Percentiles rank a stretch among this genome's conserved stretches.
Conservation (phyloP, 2,888 invertebrate genomes). For the Torymus texanus region DNA sequence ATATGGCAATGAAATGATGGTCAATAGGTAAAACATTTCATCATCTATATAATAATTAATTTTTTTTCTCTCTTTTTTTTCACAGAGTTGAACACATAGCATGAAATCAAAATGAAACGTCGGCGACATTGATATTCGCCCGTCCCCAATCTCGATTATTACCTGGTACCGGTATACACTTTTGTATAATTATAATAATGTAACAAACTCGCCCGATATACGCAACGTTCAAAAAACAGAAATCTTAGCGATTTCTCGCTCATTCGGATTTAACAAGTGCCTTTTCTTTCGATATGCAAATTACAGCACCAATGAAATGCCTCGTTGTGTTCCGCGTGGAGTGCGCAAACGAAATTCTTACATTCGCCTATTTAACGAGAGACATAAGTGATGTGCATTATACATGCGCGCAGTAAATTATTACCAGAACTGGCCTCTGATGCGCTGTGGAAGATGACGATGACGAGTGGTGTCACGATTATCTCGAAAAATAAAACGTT, state of each 20-base stretch:
- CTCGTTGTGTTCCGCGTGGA: background rate
- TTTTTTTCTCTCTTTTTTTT: conserved; percentile 9
- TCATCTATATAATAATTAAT: conserved; percentile 18
- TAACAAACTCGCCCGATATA: background rate
- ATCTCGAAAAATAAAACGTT: conserved; percentile 36
- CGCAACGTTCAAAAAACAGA: background rate
- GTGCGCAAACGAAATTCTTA: conserved; percentile 4
- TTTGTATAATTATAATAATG: too few relatives aligned
- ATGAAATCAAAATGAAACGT: conserved; percentile 21
- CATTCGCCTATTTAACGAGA: too few relatives aligned
- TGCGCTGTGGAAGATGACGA: conserved; percentile 24
- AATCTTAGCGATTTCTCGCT: background rate
- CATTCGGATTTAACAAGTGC: conserved; percentile 29
- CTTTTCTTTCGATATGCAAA: conserved; percentile 34
- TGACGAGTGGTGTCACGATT: conserved; percentile 2
- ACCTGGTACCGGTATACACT: too few relatives aligned
- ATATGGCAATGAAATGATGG: conserved; percentile 28
- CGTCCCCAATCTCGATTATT: background rate
- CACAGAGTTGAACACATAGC: conserved; percentile 35
- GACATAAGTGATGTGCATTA: too few relatives aligned
- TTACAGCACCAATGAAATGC: conserved; percentile 36
- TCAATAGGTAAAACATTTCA: conserved; percentile 24
- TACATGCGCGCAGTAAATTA: too few relatives aligned
- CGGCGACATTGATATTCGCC: conserved; percentile 8
- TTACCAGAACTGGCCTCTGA: too few relatives aligned